These are phyloP conservation scores for Cephus pulcher DNA, from an alignment of 2,888 invertebrate genomes.

Conservation along the genomic window DNA sequence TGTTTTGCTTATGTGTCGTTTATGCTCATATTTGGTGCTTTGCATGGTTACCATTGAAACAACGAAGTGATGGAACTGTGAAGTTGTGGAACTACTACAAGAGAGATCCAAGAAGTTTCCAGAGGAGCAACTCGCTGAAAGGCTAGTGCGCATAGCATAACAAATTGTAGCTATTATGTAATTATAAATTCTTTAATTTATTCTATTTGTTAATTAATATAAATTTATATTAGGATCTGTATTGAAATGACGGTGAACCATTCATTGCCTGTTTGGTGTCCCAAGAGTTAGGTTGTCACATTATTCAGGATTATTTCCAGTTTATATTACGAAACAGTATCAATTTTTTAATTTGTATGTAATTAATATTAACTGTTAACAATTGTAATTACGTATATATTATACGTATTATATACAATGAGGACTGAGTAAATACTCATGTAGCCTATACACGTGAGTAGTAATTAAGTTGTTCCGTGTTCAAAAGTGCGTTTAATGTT, in stretches of 20 bases:
- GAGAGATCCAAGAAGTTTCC: constrained; percentile 57
- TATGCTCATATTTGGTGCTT: constrained; percentile 61
- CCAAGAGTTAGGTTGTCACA: background rate
- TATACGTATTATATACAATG: background rate
- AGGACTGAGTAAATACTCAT: background rate
- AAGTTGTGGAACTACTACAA: constrained; percentile 62
- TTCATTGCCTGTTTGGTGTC: constrained; percentile 23
- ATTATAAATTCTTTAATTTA: constrained; percentile 25
- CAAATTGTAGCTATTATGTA: constrained; percentile 13
- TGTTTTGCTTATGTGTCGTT: constrained; percentile 55
- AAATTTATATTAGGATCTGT: constrained; percentile 17
- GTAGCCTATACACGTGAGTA: background rate
- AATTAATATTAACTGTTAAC: background rate
- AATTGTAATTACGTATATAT: background rate
- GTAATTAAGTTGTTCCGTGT: background rate
- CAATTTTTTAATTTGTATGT: background rate
- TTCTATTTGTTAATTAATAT: constrained; percentile 8
- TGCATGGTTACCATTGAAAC: constrained; percentile 60
- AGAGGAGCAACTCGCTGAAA: constrained; percentile 64
- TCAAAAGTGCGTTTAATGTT: background rate
- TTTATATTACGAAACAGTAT: background rate
- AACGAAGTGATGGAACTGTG: constrained; percentile 62
- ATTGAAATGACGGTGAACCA: constrained; percentile 13
- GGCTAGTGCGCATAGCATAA: constrained; percentile 45
- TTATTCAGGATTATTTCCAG: constrained; percentile 9